Evolutionary conservation across 2,888 invertebrate species (phyloP).

Genomic region (Cryptocephalus moraei): DNA sequence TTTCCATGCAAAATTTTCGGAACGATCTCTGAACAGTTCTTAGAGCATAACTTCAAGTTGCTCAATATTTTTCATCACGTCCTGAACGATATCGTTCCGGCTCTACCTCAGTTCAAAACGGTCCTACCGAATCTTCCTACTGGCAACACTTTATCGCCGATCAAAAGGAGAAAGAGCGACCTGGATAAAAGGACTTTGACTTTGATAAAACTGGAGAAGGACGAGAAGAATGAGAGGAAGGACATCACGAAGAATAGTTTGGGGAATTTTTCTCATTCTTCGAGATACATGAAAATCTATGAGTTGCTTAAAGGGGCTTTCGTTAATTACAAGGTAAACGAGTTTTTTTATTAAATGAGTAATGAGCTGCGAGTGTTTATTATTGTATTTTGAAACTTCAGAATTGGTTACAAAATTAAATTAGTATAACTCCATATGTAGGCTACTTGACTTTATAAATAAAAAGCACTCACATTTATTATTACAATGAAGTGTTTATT

Average conservation of each 20-base stretch:
- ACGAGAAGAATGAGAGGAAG: slow-evolving; percentile 30
- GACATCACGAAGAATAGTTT: slow-evolving; percentile 33
- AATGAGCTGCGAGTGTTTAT: too few species aligned
- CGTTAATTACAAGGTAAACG: slow-evolving; percentile 73
- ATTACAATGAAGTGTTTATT: neutral
- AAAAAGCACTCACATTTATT: too few species aligned
- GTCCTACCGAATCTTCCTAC: slow-evolving; percentile 46
- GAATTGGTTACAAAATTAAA: neutral
- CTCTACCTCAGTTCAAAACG: slow-evolving; percentile 41
- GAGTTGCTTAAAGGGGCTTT: slow-evolving; percentile 73
- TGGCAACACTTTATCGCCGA: slow-evolving; percentile 38
- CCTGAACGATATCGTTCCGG: slow-evolving; percentile 57
- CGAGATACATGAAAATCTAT: slow-evolving; percentile 78
- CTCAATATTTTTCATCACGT: slow-evolving; percentile 67
- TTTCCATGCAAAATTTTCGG: slow-evolving; percentile 39
- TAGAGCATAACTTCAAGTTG: slow-evolving; percentile 58
- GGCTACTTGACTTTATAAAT: too few species aligned
- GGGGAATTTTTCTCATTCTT: slow-evolving; percentile 57
- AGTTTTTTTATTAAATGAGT: too few species aligned
- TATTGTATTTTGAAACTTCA: neutral
- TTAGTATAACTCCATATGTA: too few species aligned
- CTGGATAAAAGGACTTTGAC: slow-evolving; percentile 27
- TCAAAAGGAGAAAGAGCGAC: slow-evolving; percentile 37
- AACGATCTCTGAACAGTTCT: slow-evolving; percentile 50
- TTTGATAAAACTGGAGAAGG: slow-evolving; percentile 22